These are phyloP conservation scores for Grantiella picta DNA, from an alignment of 2,113 vertebrate genomes.

Conservation along the genomic window DNA sequence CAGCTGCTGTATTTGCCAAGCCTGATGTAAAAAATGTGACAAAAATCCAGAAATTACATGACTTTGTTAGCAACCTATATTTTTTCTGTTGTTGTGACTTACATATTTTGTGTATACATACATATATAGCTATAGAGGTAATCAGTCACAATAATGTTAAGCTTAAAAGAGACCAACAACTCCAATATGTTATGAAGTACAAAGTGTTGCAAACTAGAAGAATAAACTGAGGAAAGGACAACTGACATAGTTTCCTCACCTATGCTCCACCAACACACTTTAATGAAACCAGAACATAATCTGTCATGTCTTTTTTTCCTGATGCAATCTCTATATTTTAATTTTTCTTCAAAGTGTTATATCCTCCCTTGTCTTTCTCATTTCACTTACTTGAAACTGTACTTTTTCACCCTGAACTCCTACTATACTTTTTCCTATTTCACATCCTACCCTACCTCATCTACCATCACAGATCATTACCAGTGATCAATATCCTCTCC, in stretches of 20 bases:
- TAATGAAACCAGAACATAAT: background rate
- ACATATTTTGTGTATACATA: background rate
- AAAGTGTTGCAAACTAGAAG: background rate
- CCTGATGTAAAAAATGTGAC: background rate
- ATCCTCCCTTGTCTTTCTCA: background rate
- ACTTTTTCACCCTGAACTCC: background rate
- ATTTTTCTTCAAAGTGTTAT: background rate
- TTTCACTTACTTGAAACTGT: background rate
- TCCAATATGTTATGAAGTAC: background rate
- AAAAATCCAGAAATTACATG: background rate
- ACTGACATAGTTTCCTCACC: background rate
- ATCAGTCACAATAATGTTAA: background rate
- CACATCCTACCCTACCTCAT: background rate
- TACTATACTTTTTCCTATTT: background rate
- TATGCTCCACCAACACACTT: rapidly evolving
- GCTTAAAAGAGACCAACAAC: background rate
- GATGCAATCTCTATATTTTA: background rate
- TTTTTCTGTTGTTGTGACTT: background rate
- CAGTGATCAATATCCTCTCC: background rate
- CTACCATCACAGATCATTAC: background rate
- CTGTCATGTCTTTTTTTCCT: background rate
- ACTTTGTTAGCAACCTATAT: background rate
- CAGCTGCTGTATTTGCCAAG: background rate
- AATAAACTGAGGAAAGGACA: background rate
- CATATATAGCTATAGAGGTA: background rate